Evolutionary conservation across 2,113 vertebrate genomes (phyloP).

Genomic region (Pterocles gutturalis): DNA sequence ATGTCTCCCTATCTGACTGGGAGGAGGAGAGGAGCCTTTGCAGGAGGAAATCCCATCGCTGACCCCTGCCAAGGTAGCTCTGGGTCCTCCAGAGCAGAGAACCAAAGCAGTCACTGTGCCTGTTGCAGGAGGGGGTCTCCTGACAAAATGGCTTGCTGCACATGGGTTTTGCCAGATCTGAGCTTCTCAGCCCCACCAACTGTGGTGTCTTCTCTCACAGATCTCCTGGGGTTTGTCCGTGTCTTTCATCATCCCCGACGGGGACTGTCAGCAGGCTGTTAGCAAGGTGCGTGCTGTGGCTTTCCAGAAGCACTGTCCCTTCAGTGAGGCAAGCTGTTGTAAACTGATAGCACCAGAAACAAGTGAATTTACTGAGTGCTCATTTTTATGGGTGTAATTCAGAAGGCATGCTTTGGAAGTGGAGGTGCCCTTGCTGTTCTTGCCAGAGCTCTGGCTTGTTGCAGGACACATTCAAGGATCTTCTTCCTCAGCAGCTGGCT

Average conservation of each 20-base stretch:
- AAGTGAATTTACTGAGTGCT: background rate
- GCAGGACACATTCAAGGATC: background rate
- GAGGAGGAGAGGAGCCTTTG: background rate
- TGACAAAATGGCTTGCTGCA: background rate
- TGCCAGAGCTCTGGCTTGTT: background rate
- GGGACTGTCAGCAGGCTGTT: background rate
- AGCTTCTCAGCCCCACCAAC: background rate
- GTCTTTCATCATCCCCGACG: accelerated
- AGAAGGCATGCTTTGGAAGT: background rate
- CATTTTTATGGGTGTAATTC: background rate
- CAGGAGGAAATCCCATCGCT: background rate
- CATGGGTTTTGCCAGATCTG: background rate
- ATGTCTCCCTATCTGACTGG: accelerated
- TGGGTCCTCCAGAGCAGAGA: background rate
- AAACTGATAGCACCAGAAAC: background rate
- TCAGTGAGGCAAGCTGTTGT: background rate
- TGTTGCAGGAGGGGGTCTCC: accelerated
- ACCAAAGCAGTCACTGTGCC: background rate
- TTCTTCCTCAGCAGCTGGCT: background rate
- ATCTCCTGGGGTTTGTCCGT: background rate
- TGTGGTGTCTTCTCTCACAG: background rate
- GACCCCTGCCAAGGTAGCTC: accelerated
- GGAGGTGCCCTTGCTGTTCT: background rate
- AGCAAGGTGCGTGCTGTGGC: background rate
- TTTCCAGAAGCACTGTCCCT: background rate